Conservation (phyloP, 2,113 vertebrate genomes). For the Astur gentilis region DNA sequence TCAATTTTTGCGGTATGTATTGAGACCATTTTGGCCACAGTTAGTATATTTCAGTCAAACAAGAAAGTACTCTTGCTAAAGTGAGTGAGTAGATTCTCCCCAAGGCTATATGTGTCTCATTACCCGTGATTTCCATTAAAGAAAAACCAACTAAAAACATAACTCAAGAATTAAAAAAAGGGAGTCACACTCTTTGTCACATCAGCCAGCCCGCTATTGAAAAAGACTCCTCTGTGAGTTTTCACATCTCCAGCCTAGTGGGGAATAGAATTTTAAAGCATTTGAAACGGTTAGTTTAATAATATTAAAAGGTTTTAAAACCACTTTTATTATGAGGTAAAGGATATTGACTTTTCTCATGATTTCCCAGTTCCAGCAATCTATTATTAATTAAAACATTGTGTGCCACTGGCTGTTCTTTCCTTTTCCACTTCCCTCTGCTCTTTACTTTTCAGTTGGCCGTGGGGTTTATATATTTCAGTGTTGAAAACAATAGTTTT, state of each 20-base stretch:
- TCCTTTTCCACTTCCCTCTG: neutral
- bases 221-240: neutral
- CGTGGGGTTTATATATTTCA: neutral
- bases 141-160: neutral
- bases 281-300: constrained; percentile 17
- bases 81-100: neutral
- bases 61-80: neutral
- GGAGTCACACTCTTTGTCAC: neutral
- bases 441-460: neutral
- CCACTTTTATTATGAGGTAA: constrained; percentile 12
- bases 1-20: neutral
- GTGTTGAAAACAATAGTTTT: neutral
- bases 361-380: constrained; percentile 10
- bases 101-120: neutral
- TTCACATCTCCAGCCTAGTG: neutral
- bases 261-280: neutral
- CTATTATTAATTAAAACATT: constrained; percentile 56
- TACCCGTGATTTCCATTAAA: neutral
- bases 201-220: neutral
- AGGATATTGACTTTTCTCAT: constrained; percentile 53
- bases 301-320: constrained; percentile 17
- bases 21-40: neutral
- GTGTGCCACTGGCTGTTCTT: constrained; percentile 16
- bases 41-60: neutral
- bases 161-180: neutral